phyloP scores from a whole-genome alignment of 2,888 invertebrate genomes.

The Eustalomyia histrio region DNA sequence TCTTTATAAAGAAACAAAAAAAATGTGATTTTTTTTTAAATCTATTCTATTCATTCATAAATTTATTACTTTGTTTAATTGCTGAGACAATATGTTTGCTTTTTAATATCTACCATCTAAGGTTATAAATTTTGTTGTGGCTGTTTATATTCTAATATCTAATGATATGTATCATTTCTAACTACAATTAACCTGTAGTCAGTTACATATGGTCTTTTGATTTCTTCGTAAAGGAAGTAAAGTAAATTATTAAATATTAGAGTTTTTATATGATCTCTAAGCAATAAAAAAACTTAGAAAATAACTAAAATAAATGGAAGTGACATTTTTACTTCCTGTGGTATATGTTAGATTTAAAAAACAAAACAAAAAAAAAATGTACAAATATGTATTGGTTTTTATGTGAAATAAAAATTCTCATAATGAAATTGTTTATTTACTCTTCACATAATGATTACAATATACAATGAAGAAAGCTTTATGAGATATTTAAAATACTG shows the following conservation, averaged over 20 bases:
- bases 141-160: slow-evolving; percentile 29
- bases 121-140: slow-evolving; percentile 32
- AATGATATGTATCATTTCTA: slow-evolving; percentile 31
- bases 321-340: slow-evolving; percentile 52
- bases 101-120: slow-evolving; percentile 23
- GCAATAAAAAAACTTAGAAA: slow-evolving; percentile 2
- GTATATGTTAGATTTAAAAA: neutral
- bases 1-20: slow-evolving; percentile 34
- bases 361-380: neutral
- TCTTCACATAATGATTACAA: too few species aligned
- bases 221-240: slow-evolving; percentile 50
- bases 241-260: slow-evolving; percentile 49
- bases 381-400: too few species aligned
- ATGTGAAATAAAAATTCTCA: too few species aligned
- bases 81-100: slow-evolving; percentile 52
- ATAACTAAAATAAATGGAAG: slow-evolving; percentile 4
- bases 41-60: slow-evolving; percentile 58
- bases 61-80: slow-evolving; percentile 35
- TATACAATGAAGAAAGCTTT: too few species aligned
- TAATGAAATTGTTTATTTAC: too few species aligned
- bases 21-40: slow-evolving; percentile 42
- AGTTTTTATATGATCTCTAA: slow-evolving; percentile 3
- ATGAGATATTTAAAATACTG: too few species aligned
- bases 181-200: slow-evolving; percentile 36
- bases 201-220: slow-evolving; percentile 36